These are phyloP conservation scores for Oxyura jamaicensis DNA, from an alignment of 2,113 vertebrate species.

Conservation along the genomic window DNA sequence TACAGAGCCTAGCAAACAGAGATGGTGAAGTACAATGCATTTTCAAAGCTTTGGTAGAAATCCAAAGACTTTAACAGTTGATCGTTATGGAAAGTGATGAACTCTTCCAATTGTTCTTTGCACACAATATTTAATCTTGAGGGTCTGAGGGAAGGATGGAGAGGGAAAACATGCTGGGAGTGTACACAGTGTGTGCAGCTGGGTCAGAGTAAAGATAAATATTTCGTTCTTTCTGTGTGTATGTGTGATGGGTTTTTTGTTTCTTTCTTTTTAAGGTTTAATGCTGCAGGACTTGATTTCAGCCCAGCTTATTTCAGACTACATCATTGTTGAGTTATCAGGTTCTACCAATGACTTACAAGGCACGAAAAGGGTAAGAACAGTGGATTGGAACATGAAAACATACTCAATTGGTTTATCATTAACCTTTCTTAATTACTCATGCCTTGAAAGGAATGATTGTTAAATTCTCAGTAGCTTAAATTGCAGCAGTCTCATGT, in stretches of 20 bases:
- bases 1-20: background rate
- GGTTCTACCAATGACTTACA: slow-evolving; percentile 83
- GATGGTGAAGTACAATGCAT: background rate
- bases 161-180: too few species aligned
- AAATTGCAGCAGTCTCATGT: background rate
- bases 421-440: background rate
- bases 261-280: slow-evolving; percentile 79
- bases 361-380: slow-evolving; percentile 85
- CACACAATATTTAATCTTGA: background rate
- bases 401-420: background rate
- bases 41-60: background rate
- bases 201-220: background rate
- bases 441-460: background rate
- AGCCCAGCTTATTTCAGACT: slow-evolving; percentile 88
- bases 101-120: background rate
- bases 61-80: background rate
- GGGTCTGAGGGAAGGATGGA: background rate
- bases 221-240: background rate
- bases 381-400: background rate
- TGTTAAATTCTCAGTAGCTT: background rate
- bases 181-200: background rate
- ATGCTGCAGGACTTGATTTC: slow-evolving; percentile 86
- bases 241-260: background rate
- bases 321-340: slow-evolving; percentile 81
- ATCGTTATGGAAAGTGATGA: background rate